These are phyloP conservation scores for Hypercompe scribonia DNA, from an alignment of 2,888 invertebrate genomes.

Conservation along the genomic window DNA sequence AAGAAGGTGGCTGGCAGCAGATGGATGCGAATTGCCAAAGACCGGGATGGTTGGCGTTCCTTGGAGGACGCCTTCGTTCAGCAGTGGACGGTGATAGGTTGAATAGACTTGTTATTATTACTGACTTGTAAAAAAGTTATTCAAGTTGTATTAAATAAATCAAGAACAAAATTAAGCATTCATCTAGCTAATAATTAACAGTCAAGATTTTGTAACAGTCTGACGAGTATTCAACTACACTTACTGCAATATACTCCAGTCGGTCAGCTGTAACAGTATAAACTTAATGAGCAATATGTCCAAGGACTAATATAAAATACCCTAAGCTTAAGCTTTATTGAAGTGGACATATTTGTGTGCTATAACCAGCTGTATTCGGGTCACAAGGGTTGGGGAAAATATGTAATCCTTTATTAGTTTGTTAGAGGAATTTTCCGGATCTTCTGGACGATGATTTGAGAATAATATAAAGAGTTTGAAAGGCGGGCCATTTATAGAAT, in stretches of 20 bases:
- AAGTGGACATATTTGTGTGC: constrained; percentile 12
- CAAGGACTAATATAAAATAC: constrained; percentile 23
- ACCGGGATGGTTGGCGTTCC: too few species aligned
- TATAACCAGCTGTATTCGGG: constrained; percentile 10
- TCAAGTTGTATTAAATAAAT: not conserved
- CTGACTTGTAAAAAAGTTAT: not conserved
- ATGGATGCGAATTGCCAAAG: too few species aligned
- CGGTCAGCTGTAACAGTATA: constrained; percentile 32
- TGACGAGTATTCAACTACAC: constrained; percentile 32
- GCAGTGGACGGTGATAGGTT: too few species aligned
- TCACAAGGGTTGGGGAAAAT: constrained; percentile 13
- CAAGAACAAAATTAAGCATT: constrained; percentile 13
- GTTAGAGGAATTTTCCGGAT: not conserved
- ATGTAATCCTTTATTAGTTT: constrained; percentile 15
- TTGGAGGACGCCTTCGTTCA: too few species aligned
- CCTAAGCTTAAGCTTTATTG: constrained; percentile 28
- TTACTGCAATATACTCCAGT: constrained; percentile 28
- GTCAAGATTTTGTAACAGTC: constrained; percentile 59
- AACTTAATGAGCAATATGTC: constrained; percentile 28
- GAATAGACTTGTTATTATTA: not conserved
- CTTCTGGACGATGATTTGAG: not conserved
- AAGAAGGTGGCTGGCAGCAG: too few species aligned
- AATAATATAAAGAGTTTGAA: not conserved
- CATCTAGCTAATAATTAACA: constrained; percentile 52
- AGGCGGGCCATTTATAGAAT: too few species aligned